Evolutionary conservation across 2,797 vertebrate genomes (phyloP).

Genomic region (Pantherophis vulpinus): DNA sequence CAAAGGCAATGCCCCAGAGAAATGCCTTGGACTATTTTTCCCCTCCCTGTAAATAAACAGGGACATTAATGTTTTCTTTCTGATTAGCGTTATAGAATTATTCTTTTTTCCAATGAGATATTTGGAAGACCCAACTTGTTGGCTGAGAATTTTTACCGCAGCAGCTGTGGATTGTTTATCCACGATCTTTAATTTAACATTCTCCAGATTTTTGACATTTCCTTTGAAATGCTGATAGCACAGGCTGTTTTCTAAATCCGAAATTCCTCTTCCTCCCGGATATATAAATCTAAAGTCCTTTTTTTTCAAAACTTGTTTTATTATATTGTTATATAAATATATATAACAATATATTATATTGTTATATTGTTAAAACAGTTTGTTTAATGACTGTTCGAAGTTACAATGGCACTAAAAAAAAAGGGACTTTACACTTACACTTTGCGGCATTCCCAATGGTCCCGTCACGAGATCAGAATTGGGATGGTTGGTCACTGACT

Average conservation of each 20-base stretch:
- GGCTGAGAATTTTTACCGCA: background rate
- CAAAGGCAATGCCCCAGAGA: background rate
- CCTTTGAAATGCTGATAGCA: background rate
- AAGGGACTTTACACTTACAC: background rate
- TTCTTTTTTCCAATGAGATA: background rate
- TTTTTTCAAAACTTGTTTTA: background rate
- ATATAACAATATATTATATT: no score
- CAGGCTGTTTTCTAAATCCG: background rate
- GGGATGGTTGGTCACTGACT: background rate
- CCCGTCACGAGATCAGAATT: background rate
- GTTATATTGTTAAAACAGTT: background rate
- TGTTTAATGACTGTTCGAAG: background rate
- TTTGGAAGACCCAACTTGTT: background rate
- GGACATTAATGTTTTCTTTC: background rate
- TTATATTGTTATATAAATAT: background rate
- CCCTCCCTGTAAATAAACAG: background rate
- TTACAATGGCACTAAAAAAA: background rate
- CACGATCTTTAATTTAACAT: background rate
- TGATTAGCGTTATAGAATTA: background rate
- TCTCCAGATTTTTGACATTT: background rate
- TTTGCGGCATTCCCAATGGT: background rate
- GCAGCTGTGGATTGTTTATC: background rate
- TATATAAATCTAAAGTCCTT: background rate
- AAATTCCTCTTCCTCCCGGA: background rate
- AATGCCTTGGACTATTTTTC: background rate